Evolutionary conservation across 2,797 vertebrate species (phyloP).

Genomic region (Halcyon leucocephala): DNA sequence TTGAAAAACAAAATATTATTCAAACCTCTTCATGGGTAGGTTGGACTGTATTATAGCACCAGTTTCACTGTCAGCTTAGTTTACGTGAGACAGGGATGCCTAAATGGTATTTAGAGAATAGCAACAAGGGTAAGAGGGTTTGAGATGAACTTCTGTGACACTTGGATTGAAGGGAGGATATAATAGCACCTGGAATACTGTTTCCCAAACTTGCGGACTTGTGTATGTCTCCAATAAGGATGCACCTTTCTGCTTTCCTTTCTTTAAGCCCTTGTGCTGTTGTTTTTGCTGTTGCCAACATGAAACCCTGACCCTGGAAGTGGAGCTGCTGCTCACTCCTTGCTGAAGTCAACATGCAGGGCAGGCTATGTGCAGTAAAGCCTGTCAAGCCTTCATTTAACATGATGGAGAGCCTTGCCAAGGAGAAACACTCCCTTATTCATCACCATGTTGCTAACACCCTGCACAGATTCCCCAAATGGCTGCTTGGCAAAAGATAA

Average conservation of each 20-base stretch:
- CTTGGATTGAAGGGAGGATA: not conserved
- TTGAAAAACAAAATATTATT: not conserved
- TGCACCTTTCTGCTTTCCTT: not conserved
- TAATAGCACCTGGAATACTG: not conserved
- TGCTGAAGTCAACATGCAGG: not conserved
- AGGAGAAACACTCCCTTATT: conserved; percentile 24
- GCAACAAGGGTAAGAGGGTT: not conserved
- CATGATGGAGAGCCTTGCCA: conserved; percentile 48
- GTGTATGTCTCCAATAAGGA: not conserved
- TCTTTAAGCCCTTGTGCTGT: not conserved
- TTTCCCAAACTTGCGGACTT: not conserved
- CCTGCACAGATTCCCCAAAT: not conserved
- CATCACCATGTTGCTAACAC: conserved; percentile 3
- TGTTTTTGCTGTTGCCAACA: not conserved
- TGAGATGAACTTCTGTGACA: not conserved
- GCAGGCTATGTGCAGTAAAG: not conserved
- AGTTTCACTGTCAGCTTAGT: not conserved
- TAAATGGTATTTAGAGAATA: not conserved
- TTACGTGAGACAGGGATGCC: not conserved
- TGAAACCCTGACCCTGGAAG: not conserved
- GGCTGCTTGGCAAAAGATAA: not conserved
- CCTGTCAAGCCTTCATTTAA: conserved; percentile 48
- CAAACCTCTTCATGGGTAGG: not conserved
- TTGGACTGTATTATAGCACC: not conserved
- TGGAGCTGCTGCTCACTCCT: not conserved